Evolutionary conservation across 2,888 invertebrate genomes (phyloP), one percentile per base, ranked within the genome.

Genomic region (Aricia artaxerxes): DNA sequence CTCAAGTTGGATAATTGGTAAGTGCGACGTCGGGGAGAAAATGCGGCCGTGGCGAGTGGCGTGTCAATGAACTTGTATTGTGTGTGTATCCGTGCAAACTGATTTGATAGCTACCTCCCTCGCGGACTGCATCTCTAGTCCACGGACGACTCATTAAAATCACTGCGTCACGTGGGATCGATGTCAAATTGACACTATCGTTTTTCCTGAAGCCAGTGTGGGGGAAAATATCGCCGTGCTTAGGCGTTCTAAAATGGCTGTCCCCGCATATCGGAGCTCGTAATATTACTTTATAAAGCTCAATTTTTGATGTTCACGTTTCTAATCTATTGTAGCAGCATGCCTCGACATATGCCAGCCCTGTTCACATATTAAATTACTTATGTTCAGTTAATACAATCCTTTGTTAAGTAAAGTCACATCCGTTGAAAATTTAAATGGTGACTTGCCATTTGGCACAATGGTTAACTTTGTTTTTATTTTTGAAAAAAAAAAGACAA

Each of bases 1-100:
- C 97, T 98, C 93, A 98, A 98, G 95, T 95, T 98, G 95, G 98
- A 98, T 95, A 97, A 98, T 92, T 98, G 98, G 98, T 98, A 95
- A 97, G 97, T 97, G 89, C 88, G 87, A 92, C 92, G 91, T 90
- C 91, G 91, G 92, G 92, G 94, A 94, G 94, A 94, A 94, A 94
- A 94, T 93, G 94, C 94, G 94, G 94, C 94, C 94, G 94, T 94
- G 94, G 94, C 94, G 94, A 94, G 94, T 95, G 94, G 94, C 94
- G 94, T 94, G 95, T 95, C 95, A 95, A 94, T 95, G 94, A 95
- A 94, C 94, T 94, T 94, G 94, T 94, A 94, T 94, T 94, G 94
- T 94, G 94, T 94, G 94, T 94, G 94, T 94, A 94, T 94, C 94
- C 94, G 94, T 95, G 94, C 94, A 94, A 94, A 94, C 93, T 95